Evolutionary conservation across 2,113 vertebrate genomes (phyloP).

Genomic region (Pleuronectes platessa): DNA sequence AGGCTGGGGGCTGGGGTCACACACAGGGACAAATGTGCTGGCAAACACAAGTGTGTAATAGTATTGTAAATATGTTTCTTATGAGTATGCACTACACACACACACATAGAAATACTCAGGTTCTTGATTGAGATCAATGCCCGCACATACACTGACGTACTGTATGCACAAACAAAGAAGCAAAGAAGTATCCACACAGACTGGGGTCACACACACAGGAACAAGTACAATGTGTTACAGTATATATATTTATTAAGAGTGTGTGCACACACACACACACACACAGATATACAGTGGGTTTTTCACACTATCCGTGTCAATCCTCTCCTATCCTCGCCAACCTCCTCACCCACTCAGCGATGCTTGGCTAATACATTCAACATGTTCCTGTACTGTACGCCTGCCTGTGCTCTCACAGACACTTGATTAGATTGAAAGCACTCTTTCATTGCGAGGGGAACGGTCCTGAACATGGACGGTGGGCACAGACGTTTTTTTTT

Average conservation of each 20-base stretch:
- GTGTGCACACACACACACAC: constrained; percentile 11
- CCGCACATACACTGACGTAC: constrained; percentile 1
- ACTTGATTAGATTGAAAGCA: constrained; percentile 62
- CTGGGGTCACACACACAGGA: constrained; percentile 39
- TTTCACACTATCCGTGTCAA: constrained; percentile 37
- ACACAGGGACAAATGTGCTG: neutral
- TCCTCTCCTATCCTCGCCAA: constrained; percentile 31
- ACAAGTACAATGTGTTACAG: constrained; percentile 15
- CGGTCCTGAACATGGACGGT: constrained; percentile 40
- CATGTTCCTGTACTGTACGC: constrained; percentile 50
- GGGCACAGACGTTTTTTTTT: constrained; percentile 49
- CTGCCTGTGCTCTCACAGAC: constrained; percentile 50
- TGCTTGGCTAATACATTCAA: constrained; percentile 66
- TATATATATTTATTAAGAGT: constrained; percentile 12
- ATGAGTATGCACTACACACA: constrained; percentile 11
- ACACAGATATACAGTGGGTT: constrained; percentile 31
- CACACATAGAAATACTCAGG: neutral
- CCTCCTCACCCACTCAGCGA: constrained; percentile 54
- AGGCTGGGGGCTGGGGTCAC: constrained; percentile 26
- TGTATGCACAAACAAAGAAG: constrained; percentile 46
- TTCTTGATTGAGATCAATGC: too few species aligned
- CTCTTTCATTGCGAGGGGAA: constrained; percentile 51
- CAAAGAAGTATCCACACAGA: constrained; percentile 12
- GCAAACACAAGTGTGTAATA: too few species aligned
- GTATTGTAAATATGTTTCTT: neutral